phyloP scores from a whole-genome alignment of 2,113 vertebrate species.

The Nestor notabilis region DNA sequence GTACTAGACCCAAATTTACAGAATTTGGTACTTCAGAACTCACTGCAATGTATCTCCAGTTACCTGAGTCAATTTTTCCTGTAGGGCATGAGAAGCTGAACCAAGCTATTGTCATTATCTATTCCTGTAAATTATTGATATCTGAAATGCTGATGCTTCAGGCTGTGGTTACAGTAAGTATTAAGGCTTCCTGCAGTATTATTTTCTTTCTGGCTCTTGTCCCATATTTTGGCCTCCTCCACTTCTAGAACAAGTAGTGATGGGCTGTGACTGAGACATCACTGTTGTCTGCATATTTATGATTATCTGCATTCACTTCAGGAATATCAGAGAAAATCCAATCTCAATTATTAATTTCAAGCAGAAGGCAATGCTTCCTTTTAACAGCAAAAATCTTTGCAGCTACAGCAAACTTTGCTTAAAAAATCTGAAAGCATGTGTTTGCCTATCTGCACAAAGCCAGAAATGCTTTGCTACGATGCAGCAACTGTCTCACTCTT shows the following conservation, averaged over 20 bases:
- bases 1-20: background rate
- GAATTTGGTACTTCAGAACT: background rate
- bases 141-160: constrained; percentile 26
- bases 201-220: constrained; percentile 9
- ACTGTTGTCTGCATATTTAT: background rate
- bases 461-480: background rate
- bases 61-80: background rate
- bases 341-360: constrained; percentile 6
- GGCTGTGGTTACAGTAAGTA: constrained; percentile 49
- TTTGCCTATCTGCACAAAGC: background rate
- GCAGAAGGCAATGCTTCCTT: background rate
- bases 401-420: background rate
- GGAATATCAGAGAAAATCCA: background rate
- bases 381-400: background rate
- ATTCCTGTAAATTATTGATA: constrained; percentile 57
- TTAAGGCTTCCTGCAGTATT: constrained; percentile 43
- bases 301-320: background rate
- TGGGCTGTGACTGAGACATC: background rate
- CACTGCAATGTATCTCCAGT: background rate
- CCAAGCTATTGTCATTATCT: background rate
- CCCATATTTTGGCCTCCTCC: background rate
- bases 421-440: background rate
- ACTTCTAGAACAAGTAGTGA: background rate
- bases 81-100: background rate
- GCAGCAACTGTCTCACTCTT: background rate